These are phyloP conservation scores for Fulmarus glacialis DNA, from an alignment of 2,113 vertebrate species.

Conservation along the genomic window DNA sequence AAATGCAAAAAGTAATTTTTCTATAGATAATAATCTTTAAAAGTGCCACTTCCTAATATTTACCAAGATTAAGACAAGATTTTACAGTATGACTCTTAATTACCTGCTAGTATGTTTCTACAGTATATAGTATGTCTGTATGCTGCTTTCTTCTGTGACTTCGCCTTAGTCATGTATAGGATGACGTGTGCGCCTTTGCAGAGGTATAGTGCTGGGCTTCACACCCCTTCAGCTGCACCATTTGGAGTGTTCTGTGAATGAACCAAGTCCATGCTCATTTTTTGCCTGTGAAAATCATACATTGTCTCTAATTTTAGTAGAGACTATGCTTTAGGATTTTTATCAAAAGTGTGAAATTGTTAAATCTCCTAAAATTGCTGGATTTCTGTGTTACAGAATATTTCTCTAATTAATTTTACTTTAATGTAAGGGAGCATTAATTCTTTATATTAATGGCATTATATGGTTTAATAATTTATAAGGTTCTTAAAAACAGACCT, in stretches of 20 bases:
- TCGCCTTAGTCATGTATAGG: accelerated
- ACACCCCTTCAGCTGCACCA: not conserved
- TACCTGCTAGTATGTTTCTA: not conserved
- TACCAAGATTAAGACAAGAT: not conserved
- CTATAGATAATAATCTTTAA: not conserved
- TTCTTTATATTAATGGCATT: not conserved
- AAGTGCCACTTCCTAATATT: not conserved
- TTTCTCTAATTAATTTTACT: not conserved
- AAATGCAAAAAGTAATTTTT: not conserved
- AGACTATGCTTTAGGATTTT: not conserved
- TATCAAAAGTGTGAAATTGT: not conserved
- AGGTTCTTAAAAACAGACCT: not conserved
- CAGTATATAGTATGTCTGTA: accelerated
- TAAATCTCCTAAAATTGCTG: not conserved
- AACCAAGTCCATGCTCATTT: not conserved
- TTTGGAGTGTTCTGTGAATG: not conserved
- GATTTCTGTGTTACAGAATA: not conserved
- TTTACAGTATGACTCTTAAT: not conserved
- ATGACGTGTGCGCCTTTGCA: not conserved
- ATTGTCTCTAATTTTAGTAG: not conserved
- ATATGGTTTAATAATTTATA: not conserved
- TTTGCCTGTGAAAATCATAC: not conserved
- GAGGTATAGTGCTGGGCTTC: not conserved
- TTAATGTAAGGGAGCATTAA: not conserved
- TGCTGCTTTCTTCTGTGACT: not conserved